Evolutionary conservation across 2,888 invertebrate species (phyloP), one percentile per base, ranked within the genome.

Genomic region (Meghimatium bilineatum): DNA sequence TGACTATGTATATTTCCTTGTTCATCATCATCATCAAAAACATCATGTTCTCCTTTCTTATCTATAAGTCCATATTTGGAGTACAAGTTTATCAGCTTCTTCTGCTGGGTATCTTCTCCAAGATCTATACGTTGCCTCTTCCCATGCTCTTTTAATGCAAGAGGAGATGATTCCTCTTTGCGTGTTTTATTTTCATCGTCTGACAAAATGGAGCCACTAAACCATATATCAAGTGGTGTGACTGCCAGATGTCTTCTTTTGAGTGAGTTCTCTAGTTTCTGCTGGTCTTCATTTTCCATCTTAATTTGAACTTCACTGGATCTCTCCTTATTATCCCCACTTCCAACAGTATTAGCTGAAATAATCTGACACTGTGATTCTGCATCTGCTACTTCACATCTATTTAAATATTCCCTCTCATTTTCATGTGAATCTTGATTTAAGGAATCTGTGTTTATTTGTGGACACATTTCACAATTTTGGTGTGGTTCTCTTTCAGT

Each of bases 331-430:
- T 69, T 89, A 20, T 87, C 88, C 14, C 89, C 87, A 76, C 88
- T 89, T 89, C 89, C 89, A 0, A 89, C 80, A 85, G 88, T 88
- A 32, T 90, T 77, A 49, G 90, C 89, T 29, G 89, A 89, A 56
- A 87, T 85, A 34, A 86, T 86, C 86, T 90, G 60, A n/a, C 38
- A 82, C 67, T 49, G 49, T 49, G 17, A 12, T 66, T 49, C 44
- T 23, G 14, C 34, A n/a, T 72, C 72, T n/a, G 29, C 14, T n/a
- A 14, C 44, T 10, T n/a, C 44, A 44, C 26, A 38, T 14, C 6
- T 38, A n/a, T n/a, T 38, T 44, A 38, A 14, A 10, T 3, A 5
- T 20, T 69, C 38, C 34, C 23, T 23, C 20, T 36, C 36, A 38
- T 17, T 36, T 29, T 36, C 36, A 23, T 23, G 29, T 38, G 38